Conservation (phyloP, 2,888 invertebrate genomes). For the Ormyrus thymus region DNA sequence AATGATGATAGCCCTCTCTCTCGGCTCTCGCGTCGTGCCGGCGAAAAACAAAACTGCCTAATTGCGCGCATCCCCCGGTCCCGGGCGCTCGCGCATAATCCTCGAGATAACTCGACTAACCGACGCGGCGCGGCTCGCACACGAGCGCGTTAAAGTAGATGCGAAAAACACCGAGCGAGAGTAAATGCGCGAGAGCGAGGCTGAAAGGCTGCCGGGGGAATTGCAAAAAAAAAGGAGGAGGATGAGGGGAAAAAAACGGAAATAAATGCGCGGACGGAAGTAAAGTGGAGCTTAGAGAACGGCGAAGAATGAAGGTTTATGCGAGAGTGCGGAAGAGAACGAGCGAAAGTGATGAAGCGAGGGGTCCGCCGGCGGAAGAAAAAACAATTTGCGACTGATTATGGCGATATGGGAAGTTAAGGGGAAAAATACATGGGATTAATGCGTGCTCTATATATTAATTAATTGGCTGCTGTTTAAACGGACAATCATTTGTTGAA, state of each 20-base stretch:
- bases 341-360: slow-evolving; percentile 32
- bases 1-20: background rate
- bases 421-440: background rate
- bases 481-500: too few species aligned
- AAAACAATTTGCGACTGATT: background rate
- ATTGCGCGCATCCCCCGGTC: slow-evolving; percentile 1
- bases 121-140: background rate
- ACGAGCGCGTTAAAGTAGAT: background rate
- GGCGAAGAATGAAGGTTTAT: background rate
- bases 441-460: too few species aligned
- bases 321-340: slow-evolving; percentile 6
- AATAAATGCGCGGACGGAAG: slow-evolving; percentile 36
- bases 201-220: background rate
- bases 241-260: slow-evolving; percentile 9
- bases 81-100: background rate
- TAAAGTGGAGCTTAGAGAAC: background rate
- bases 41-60: slow-evolving; percentile 29
- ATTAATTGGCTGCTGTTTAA: too few species aligned
- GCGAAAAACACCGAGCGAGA: background rate
- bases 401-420: background rate
- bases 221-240: background rate
- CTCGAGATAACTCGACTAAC: slow-evolving; percentile 31
- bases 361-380: background rate
- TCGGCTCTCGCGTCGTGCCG: background rate
- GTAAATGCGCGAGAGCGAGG: background rate